Evolutionary conservation across 2,113 vertebrate species (phyloP).

Genomic region (Mormyrus iriodes): DNA sequence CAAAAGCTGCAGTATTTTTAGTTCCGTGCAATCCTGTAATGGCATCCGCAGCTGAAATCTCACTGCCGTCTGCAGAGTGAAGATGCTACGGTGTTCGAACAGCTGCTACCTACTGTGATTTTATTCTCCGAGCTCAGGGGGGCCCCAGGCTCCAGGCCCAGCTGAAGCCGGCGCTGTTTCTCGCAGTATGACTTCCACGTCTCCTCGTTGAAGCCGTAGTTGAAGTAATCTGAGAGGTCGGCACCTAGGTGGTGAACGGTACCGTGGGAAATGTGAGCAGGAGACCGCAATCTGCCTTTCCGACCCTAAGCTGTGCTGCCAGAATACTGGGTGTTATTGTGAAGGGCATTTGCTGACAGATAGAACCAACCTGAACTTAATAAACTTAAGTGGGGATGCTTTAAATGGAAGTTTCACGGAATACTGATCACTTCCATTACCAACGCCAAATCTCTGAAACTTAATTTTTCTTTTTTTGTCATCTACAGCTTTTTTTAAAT

Average conservation of each 20-base stretch:
- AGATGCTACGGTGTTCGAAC: neutral
- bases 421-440: neutral
- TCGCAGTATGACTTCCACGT: conserved; percentile 68
- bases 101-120: conserved; percentile 52
- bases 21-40: neutral
- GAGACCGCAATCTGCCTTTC: neutral
- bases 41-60: neutral
- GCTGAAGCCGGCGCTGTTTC: conserved; percentile 61
- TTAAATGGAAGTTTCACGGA: neutral
- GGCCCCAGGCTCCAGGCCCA: conserved; percentile 53
- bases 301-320: neutral
- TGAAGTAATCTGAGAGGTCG: conserved; percentile 68
- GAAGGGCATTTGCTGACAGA: neutral
- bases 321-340: neutral
- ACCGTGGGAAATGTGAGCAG: neutral
- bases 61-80: neutral
- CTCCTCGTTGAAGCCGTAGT: conserved; percentile 68
- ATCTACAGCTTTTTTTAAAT: neutral
- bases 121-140: conserved; percentile 55
- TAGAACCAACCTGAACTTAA: neutral
- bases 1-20: neutral
- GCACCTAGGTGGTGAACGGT: conserved; percentile 47
- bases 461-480: neutral
- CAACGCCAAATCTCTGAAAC: neutral
- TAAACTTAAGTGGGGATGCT: neutral